A percentile compares a stretch with the other conserved stretches of the same genome.
Evolutionary conservation across 2,888 invertebrate genomes (phyloP).

Genomic region (Eupithecia subumbrata): DNA sequence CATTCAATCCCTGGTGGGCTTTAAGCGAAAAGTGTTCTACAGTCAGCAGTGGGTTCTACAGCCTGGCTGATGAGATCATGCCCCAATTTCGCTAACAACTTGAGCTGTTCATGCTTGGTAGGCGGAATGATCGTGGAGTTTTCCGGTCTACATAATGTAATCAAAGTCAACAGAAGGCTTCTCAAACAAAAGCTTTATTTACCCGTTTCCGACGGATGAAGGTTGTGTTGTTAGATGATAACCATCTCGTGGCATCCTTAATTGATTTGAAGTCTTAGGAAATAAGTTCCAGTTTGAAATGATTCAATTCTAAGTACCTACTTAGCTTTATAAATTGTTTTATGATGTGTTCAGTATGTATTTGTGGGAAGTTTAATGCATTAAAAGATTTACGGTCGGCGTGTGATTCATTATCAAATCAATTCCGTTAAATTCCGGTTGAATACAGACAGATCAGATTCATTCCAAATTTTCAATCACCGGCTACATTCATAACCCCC

Average conservation of each 20-base stretch:
- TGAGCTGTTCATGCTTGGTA: background rate
- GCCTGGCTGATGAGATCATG: background rate
- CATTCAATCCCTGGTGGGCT: background rate
- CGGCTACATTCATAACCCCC: conserved; percentile 6
- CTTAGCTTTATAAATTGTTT: background rate
- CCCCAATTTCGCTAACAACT: conserved; percentile 3
- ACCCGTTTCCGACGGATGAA: background rate
- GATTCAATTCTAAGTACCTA: background rate
- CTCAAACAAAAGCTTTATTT: conserved; percentile 4
- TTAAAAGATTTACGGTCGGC: background rate
- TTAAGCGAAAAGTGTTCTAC: background rate
- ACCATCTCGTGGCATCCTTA: background rate
- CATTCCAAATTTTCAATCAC: conserved; percentile 8
- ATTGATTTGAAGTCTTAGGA: background rate
- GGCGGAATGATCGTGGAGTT: conserved; percentile 5
- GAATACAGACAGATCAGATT: conserved; percentile 2
- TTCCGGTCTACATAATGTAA: conserved; percentile 6
- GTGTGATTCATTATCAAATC: background rate
- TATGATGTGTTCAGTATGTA: background rate
- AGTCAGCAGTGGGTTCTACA: background rate
- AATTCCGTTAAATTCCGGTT: background rate
- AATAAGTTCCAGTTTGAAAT: background rate
- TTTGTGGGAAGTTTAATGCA: background rate
- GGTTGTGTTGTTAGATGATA: background rate
- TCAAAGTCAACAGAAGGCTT: background rate